Conservation (phyloP, 92 coral and sea anemone genomes). For the Zoanthus sociatus region DNA sequence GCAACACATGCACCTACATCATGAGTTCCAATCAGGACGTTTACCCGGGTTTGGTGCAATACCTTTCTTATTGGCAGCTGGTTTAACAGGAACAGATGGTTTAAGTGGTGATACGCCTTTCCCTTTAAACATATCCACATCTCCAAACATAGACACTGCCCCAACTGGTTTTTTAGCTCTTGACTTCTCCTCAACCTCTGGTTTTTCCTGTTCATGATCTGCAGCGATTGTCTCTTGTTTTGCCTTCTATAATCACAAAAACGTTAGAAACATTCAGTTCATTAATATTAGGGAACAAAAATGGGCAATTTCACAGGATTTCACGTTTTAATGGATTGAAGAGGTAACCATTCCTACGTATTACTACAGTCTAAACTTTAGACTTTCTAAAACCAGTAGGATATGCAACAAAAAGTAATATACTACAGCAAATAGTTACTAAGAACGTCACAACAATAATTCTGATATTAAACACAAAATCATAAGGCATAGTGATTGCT, state of each 20-base stretch:
- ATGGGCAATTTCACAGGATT: background rate
- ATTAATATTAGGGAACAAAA: background rate
- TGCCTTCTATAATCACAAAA: background rate
- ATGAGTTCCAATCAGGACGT: too few relatives aligned
- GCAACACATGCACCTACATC: too few relatives aligned
- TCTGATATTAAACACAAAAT: too few relatives aligned
- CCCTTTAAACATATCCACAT: conserved; percentile 88
- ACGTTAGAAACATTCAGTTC: too few relatives aligned
- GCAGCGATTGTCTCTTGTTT: conserved; percentile 24
- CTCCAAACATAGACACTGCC: conserved; percentile 98
- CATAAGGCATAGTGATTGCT: too few relatives aligned
- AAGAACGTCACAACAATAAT: too few relatives aligned
- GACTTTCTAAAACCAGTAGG: too few relatives aligned
- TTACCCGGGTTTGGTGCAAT: background rate
- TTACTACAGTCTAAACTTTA: too few relatives aligned
- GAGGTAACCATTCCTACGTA: too few relatives aligned
- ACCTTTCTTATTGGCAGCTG: conserved; percentile 51
- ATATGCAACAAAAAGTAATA: too few relatives aligned
- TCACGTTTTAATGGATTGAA: too few relatives aligned
- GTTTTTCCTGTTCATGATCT: conserved; percentile 15
- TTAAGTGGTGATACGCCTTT: conserved; percentile 53
- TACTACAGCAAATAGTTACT: too few relatives aligned
- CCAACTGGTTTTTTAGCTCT: conserved; percentile 87
- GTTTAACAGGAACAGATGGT: conserved; percentile 8
- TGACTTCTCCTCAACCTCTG: conserved; percentile 48